Evolutionary conservation across 2,888 invertebrate genomes (phyloP), one percentile per base, ranked within the genome.

Genomic region (Xylota segnis): DNA sequence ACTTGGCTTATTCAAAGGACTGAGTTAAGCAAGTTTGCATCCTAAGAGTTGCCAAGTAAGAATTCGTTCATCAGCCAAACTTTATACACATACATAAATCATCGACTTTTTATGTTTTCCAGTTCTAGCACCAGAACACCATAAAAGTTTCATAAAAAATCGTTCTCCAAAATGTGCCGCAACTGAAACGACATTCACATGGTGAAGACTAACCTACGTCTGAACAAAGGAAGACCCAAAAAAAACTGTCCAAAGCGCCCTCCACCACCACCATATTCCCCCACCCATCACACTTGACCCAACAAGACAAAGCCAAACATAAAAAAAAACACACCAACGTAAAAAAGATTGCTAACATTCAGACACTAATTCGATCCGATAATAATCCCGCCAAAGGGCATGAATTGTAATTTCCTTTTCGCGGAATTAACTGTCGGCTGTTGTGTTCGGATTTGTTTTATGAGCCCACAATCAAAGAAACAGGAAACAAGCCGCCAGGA

Each of bases 381-480:
- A 91, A 91, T 90, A 90, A 91, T 91, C 89, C 89, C 89, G 91
- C 91, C 91, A 90, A 90, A 90, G 91, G 91, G 91, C 90, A 91
- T 89, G 90, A 91, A 91, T 91, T 91, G 91, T 91, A 91, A 91
- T 91, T 91, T 91, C 91, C 91, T 91, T 91, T 91, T 91, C 91
- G 91, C 90, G 90, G 90, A 91, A 91, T 91, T 91, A 91, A 91
- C 91, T 91, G 91, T 90, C 90, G 89, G 89, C 81, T 68, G 79
- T 70, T 78, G 58, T 87, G 77, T 77, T 76, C 29, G 74, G 87
- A 74, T 87, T 87, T 87, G 83, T 87, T 87, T 87, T 87, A 87
- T 87, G 87, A 82, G 76, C 86, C 82, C 72, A 86, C 81, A 84
- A 83, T 77, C 87, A 83, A 87, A 83, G 70, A 74, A 77, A 87